phyloP scores from a whole-genome alignment of 2,113 vertebrate species.

The Sardina pilchardus region DNA sequence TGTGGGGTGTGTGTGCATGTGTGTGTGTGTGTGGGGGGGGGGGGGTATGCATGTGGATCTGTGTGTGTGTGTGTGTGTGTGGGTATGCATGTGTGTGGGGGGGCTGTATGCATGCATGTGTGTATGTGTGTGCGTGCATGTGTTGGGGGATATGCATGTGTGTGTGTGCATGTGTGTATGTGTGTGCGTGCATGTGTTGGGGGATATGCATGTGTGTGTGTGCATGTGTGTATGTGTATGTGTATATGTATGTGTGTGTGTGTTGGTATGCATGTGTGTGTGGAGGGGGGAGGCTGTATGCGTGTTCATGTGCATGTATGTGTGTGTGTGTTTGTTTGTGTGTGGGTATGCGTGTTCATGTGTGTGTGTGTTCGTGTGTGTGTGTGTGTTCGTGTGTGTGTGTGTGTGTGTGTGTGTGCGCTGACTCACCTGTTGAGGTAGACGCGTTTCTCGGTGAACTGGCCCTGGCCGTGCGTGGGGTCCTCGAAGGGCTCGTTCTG shows the following conservation, averaged over 20 bases:
- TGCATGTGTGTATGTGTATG: not conserved
- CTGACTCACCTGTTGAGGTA: slow-evolving; percentile 88
- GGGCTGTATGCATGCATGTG: too few relatives aligned
- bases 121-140: not conserved
- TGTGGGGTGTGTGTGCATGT: slow-evolving; percentile 83
- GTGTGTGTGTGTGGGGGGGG: slow-evolving; percentile 68
- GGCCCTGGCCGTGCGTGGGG: slow-evolving; percentile 87
- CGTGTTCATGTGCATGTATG: not conserved
- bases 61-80: not conserved
- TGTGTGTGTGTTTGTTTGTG: not conserved
- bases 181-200: not conserved
- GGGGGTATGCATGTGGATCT: not conserved
- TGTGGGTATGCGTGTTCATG: not conserved
- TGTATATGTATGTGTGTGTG: not conserved
- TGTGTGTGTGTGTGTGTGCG: slow-evolving; percentile 83
- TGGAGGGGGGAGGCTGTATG: not conserved
- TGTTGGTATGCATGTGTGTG: too few relatives aligned
- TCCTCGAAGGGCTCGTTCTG: slow-evolving; percentile 87
- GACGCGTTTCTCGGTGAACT: slow-evolving; percentile 90
- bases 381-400: slow-evolving; percentile 82
- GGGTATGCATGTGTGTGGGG: too few relatives aligned
- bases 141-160: not conserved
- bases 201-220: not conserved
- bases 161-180: not conserved
- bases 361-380: slow-evolving; percentile 49